Percentiles rank a stretch among this genome's conserved stretches.
Evolutionary conservation across 2,888 invertebrate species (phyloP).

Genomic region (Hedya salicella): DNA sequence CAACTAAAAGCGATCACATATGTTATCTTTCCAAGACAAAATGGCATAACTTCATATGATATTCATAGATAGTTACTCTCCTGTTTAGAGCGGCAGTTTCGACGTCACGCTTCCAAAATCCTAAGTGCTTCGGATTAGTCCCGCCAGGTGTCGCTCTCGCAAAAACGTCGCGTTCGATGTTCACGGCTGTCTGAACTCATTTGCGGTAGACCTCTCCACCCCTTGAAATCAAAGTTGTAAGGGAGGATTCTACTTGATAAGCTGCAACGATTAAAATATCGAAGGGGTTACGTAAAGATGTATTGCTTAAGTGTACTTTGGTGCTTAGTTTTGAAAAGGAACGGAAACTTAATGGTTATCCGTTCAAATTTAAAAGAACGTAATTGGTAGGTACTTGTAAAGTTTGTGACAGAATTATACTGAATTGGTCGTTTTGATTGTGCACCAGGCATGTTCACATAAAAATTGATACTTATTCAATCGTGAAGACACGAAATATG

Average conservation of each 20-base stretch:
- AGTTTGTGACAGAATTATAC: too few species aligned
- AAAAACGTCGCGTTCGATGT: conserved; percentile 71
- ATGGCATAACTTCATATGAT: neutral
- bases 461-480: too few species aligned
- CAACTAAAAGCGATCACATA: conserved; percentile 21
- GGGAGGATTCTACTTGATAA: conserved; percentile 61
- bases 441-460: too few species aligned
- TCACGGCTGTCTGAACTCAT: conserved; percentile 78
- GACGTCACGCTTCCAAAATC: conserved; percentile 59
- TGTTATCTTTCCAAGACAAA: neutral
- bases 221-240: conserved; percentile 48
- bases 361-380: neutral
- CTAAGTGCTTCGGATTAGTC: conserved; percentile 73
- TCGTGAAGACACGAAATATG: too few species aligned
- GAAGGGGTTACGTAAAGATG: conserved; percentile 40
- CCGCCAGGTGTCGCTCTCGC: conserved; percentile 62
- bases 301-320: conserved; percentile 4
- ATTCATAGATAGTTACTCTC: neutral
- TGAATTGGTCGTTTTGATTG: too few species aligned
- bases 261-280: conserved; percentile 57
- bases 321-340: conserved; percentile 21
- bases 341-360: neutral
- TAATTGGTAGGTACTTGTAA: too few species aligned
- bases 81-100: conserved; percentile 15
- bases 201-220: conserved; percentile 57